Evolutionary conservation across 2,888 invertebrate species (phyloP).

Genomic region (Nemurella pictetii): DNA sequence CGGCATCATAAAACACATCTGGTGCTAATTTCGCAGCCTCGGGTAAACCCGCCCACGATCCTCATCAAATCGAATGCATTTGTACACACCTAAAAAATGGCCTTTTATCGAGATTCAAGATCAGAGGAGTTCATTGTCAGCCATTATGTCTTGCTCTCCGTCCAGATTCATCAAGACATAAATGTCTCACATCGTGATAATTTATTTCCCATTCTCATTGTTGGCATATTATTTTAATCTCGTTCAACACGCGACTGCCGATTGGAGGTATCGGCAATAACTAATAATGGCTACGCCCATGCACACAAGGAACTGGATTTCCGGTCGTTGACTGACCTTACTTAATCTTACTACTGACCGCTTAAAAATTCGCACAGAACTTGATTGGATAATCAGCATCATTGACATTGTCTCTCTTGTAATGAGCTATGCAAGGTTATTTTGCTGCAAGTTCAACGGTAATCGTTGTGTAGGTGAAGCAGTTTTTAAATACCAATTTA

Average conservation of each 20-base stretch:
- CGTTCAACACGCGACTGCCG: not conserved
- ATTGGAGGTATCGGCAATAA: not conserved
- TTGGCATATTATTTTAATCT: not conserved
- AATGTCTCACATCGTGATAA: not conserved
- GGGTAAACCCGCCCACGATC: not conserved
- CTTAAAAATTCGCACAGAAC: not conserved
- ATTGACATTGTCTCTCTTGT: not conserved
- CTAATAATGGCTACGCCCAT: not conserved
- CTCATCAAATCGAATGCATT: not conserved
- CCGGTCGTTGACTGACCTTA: not conserved
- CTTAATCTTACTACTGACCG: not conserved
- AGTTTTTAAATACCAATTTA: too few species aligned
- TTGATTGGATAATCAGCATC: not conserved
- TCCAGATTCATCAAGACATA: not conserved
- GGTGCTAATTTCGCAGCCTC: not conserved
- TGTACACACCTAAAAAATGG: not conserved
- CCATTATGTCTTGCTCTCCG: not conserved
- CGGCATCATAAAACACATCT: not conserved
- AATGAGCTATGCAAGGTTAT: too few species aligned
- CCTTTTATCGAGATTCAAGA: not conserved
- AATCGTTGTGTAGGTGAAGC: too few species aligned
- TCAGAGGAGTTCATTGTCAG: not conserved
- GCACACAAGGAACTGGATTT: not conserved
- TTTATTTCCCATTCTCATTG: not conserved
- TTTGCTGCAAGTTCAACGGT: too few species aligned